Base-by-base conservation (phyloP, 2,797 vertebrate genomes). In the Schizothorax lantsangensis region DNA sequence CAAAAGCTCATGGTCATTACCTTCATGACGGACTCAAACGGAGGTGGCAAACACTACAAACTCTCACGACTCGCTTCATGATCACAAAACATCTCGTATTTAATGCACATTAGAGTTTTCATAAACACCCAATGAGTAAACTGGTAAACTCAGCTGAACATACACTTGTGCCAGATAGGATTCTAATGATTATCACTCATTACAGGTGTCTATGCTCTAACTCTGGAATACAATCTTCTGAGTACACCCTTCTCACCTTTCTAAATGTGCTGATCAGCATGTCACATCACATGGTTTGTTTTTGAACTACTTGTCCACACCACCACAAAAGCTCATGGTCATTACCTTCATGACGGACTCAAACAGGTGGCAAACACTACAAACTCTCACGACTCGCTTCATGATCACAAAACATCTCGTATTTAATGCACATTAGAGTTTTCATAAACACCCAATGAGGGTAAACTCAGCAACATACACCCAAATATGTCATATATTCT, bases 1-100 rank as follows among this genome's bases (percentile, higher is more conserved):
- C 78, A 71, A 88, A 64, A 81, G 26, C 52, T 62, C 10, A 59
- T 64, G 64, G 74, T 86, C 82, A 81, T 88, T 88, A 62, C 77
- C 52, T 73, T 43, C 38, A 73, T 75, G 74, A 88, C 78, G 36
- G 69, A 78, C 75, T 90, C 81, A 81, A 89, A 89, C 83, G 78
- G 80, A 88, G 79, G 82, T 81, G 79, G 45, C 79, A 82, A 49
- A 78, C 83, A 74, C 49, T 66, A 30, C 62, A 49, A 83, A 69
- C 69, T 66, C 74, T 74, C 73, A 26, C 57, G 81, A 83, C 69
- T 87, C 49, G 40, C 64, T 84, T 69, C 81, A 80, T 33, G 36
- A 79, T 74, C 69, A 64, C 38, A 10, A 49, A 66, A 49, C 80
- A 19, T 40, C 30, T 4, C 1, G 10, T 66, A 54, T 21, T 80